These are phyloP conservation scores for Argopecten irradians DNA, from an alignment of 1,140 invertebrate genomes.

Conservation along the genomic window DNA sequence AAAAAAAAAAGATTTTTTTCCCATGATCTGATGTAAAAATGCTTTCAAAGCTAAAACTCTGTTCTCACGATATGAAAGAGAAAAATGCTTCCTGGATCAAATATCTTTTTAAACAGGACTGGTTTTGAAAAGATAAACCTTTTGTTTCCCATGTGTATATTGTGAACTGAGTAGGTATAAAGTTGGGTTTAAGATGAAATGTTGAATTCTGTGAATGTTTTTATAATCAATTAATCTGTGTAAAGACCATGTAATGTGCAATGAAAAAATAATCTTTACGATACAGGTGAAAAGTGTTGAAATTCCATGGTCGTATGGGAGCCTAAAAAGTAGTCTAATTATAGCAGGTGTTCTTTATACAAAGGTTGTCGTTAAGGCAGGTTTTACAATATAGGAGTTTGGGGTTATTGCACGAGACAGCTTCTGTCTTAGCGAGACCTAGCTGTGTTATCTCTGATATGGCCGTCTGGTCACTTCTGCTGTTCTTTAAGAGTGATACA, in stretches of 20 bases:
- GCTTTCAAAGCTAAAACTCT: background rate
- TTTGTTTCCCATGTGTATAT: constrained; percentile 30
- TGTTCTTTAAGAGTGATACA: background rate
- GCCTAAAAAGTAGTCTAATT: no score
- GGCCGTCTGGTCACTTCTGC: background rate
- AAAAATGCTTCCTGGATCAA: background rate
- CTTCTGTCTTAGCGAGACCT: background rate
- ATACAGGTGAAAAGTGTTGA: no score
- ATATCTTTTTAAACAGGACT: background rate
- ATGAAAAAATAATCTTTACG: no score
- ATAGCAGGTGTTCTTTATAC: no score
- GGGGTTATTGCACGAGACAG: background rate
- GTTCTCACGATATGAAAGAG: background rate
- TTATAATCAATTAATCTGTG: background rate
- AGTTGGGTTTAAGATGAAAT: background rate
- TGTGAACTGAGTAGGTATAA: constrained; percentile 28
- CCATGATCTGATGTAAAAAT: background rate
- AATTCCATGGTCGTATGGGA: no score
- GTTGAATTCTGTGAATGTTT: background rate
- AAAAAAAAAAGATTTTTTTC: no score
- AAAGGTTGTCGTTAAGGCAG: no score
- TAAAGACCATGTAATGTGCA: no score
- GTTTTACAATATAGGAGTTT: no score
- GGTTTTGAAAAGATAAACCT: background rate
- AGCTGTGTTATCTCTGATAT: constrained; percentile 32